Evolutionary conservation across 2,113 vertebrate genomes (phyloP).

Genomic region (Rhizomys pruinosus): DNA sequence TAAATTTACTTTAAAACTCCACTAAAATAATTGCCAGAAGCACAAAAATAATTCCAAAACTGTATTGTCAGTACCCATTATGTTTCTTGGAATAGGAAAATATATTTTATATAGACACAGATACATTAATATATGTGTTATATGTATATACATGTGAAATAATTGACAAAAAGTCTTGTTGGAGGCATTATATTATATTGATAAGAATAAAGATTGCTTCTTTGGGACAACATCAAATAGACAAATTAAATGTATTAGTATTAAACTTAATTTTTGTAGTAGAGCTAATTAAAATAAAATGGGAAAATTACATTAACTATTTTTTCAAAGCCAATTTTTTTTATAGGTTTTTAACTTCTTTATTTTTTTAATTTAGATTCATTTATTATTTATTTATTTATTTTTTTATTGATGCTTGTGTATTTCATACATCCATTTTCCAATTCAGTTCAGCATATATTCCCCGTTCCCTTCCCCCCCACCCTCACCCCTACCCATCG

Average conservation of each 20-base stretch:
- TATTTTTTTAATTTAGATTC: no score
- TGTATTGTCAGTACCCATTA: not conserved
- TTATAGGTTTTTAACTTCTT: no score
- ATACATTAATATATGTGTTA: not conserved
- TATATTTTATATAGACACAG: not conserved
- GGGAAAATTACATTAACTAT: no score
- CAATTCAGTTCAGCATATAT: no score
- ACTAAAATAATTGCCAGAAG: not conserved
- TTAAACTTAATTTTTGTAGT: constrained; percentile 13
- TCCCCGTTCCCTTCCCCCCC: no score
- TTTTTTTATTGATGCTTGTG: no score
- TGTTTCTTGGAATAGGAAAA: not conserved
- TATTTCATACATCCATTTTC: no score
- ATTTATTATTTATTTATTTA: no score
- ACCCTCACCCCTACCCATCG: no score
- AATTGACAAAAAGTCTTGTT: not conserved
- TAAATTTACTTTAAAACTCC: not conserved
- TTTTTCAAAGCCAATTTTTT: no score
- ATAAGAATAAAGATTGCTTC: not conserved
- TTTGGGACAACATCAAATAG: not conserved
- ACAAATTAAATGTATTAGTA: no score
- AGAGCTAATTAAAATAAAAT: not conserved
- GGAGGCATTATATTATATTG: not conserved
- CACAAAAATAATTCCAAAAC: not conserved
- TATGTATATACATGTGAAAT: no score